A percentile compares a stretch with the other conserved stretches of the same genome.
phyloP scores from a whole-genome alignment of 1,140 invertebrate genomes.

The Drosophila navojoa region DNA sequence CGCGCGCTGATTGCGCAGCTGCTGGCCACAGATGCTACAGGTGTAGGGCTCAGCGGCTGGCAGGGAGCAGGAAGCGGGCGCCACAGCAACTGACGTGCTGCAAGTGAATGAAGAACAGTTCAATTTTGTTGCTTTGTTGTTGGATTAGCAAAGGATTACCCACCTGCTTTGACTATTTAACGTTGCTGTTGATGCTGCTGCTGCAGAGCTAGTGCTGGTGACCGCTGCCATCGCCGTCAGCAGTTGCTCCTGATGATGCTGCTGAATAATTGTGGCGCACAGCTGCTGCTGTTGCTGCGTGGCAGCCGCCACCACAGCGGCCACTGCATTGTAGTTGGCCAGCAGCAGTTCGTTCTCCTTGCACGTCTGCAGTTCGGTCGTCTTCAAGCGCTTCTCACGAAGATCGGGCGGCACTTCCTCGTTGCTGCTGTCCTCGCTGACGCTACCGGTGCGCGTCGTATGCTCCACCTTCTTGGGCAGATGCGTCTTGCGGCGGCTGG shows the following conservation, averaged over 20 bases:
- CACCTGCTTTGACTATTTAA: constrained; percentile 41
- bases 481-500: constrained; percentile 68
- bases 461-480: constrained; percentile 66
- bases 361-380: constrained; percentile 25
- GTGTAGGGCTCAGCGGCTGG: constrained; percentile 13
- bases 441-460: constrained; percentile 35
- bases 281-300: constrained; percentile 50
- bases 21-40: constrained; percentile 41
- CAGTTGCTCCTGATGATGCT: constrained; percentile 56
- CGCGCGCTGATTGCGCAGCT: constrained; percentile 46
- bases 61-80: neutral
- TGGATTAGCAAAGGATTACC: neutral
- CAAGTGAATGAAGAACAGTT: neutral
- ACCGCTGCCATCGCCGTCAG: constrained; percentile 42
- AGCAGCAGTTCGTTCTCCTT: constrained; percentile 67
- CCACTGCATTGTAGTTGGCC: constrained; percentile 69
- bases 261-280: constrained; percentile 51
- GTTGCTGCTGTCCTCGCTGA: constrained; percentile 44
- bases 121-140: too few relatives aligned
- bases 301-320: constrained; percentile 62
- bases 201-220: neutral
- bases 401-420: constrained; percentile 21
- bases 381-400: constrained; percentile 56
- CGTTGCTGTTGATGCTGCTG: neutral
- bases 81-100: constrained; percentile 8